These are phyloP conservation scores for Asteroscopus sphinx DNA, from an alignment of 2,888 invertebrate species.

Conservation along the genomic window DNA sequence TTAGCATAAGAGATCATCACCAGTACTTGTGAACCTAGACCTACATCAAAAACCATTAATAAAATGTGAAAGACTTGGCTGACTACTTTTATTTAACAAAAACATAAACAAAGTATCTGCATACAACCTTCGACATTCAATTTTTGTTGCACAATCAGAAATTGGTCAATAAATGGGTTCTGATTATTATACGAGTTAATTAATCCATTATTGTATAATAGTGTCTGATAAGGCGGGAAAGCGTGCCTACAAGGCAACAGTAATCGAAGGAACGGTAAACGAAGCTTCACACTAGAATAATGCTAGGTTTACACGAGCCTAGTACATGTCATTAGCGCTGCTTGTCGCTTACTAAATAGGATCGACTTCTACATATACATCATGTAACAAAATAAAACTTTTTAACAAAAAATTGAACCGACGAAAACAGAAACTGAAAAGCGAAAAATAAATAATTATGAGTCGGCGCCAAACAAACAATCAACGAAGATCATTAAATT, in stretches of 20 bases:
- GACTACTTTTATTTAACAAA: slow-evolving; percentile 33
- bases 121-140: slow-evolving; percentile 53
- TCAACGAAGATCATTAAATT: too few species aligned
- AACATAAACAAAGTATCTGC: slow-evolving; percentile 35
- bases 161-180: slow-evolving; percentile 40
- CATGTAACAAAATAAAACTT: too few species aligned
- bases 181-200: slow-evolving; percentile 35
- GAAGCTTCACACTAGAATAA: slow-evolving; percentile 14
- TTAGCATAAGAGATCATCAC: slow-evolving; percentile 5
- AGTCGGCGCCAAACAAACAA: too few species aligned
- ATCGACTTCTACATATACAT: too few species aligned
- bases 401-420: too few species aligned
- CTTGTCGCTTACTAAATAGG: too few species aligned
- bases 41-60: slow-evolving; percentile 23
- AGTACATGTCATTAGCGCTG: too few species aligned
- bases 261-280: slow-evolving; percentile 2
- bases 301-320: too few species aligned
- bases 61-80: slow-evolving; percentile 17
- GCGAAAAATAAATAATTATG: too few species aligned
- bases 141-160: slow-evolving; percentile 46
- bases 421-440: too few species aligned
- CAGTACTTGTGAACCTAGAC: slow-evolving; percentile 22
- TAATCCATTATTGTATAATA: slow-evolving; percentile 22
- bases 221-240: slow-evolving; percentile 34
- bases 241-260: slow-evolving; percentile 21